phyloP scores from a whole-genome alignment of 2,797 vertebrate species.

The Prunella strophiata region DNA sequence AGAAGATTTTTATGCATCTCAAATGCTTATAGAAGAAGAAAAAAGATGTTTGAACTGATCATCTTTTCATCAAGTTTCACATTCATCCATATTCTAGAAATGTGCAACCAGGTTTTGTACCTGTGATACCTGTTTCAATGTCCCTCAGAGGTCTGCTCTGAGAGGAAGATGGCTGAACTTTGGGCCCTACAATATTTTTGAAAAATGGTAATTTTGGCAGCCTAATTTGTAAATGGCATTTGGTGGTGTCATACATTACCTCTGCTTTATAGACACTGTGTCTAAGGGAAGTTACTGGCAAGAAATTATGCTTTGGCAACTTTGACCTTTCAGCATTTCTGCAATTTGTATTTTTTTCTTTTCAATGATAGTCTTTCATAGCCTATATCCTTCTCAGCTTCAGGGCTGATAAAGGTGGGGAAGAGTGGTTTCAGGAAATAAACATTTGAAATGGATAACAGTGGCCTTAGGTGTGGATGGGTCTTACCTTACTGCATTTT shows the following conservation, averaged over 20 bases:
- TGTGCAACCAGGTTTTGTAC: not conserved
- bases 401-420: not conserved
- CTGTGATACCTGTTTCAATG: accelerated
- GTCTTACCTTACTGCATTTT: not conserved
- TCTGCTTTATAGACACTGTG: not conserved
- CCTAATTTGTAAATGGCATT: not conserved
- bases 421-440: not conserved
- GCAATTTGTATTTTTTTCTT: not conserved
- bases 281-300: not conserved
- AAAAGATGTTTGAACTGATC: not conserved
- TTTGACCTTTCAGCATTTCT: not conserved
- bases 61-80: not conserved
- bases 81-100: not conserved
- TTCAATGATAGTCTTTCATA: not conserved
- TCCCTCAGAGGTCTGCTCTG: not conserved
- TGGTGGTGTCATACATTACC: accelerated
- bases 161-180: not conserved
- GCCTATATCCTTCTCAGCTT: not conserved
- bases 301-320: not conserved
- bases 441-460: not conserved
- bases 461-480: not conserved
- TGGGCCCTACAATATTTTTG: not conserved
- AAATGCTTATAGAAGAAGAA: not conserved
- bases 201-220: not conserved
- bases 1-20: not conserved